Percentiles rank a stretch among this genome's conserved stretches.
These are phyloP conservation scores for Microcebus tavaratra DNA, from an alignment of 2,113 vertebrate genomes.

Conservation along the genomic window DNA sequence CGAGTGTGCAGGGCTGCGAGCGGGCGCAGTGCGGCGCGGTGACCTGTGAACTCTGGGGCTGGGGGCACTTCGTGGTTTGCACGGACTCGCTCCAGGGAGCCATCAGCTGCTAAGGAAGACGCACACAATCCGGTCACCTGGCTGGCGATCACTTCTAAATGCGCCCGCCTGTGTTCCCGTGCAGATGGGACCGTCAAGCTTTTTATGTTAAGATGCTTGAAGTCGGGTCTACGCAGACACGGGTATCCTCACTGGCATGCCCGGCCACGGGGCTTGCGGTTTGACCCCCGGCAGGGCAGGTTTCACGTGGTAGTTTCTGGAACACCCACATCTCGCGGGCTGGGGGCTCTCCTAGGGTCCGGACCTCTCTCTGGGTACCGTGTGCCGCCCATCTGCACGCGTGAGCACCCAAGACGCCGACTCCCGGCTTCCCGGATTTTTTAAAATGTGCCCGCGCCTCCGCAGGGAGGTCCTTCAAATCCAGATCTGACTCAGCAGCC, in stretches of 20 bases:
- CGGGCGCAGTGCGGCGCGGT: background rate
- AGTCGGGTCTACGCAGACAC: background rate
- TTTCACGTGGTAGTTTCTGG: fast-evolving
- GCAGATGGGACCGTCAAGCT: background rate
- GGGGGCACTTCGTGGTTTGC: background rate
- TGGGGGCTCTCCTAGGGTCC: background rate
- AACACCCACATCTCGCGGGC: background rate
- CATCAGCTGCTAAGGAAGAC: background rate
- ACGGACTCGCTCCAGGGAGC: background rate
- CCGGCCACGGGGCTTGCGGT: background rate
- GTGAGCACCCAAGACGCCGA: background rate
- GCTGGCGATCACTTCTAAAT: too few species aligned
- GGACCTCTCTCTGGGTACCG: background rate
- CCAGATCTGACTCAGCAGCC: background rate
- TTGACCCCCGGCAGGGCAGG: background rate
- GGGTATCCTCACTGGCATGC: background rate
- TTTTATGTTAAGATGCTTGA: background rate
- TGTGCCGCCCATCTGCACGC: background rate
- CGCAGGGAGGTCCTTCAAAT: background rate
- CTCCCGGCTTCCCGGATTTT: background rate
- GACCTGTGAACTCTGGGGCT: background rate
- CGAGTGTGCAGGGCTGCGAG: too few species aligned
- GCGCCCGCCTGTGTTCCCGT: background rate
- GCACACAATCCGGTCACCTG: fast-evolving
- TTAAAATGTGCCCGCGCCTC: background rate